Percentiles rank a stretch among this genome's conserved stretches.
phyloP scores from a whole-genome alignment of 2,888 invertebrate genomes.

The Eilema sororculum region DNA sequence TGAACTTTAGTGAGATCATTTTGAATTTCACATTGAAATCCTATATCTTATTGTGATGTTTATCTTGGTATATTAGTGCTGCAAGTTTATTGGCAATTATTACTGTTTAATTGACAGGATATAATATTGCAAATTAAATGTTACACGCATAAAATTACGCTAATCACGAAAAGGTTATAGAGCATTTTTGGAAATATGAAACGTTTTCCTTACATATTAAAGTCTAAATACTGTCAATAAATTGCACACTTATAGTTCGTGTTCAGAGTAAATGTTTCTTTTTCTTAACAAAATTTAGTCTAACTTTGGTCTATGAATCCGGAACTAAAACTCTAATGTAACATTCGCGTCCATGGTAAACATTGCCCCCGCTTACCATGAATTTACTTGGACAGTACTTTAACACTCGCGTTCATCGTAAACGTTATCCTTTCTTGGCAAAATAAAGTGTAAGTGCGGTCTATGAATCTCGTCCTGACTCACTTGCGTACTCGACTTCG shows the following conservation, averaged over 20 bases:
- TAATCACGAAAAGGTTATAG: neutral
- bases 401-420: neutral
- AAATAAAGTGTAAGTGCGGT: neutral
- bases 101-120: neutral
- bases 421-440: neutral
- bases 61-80: neutral
- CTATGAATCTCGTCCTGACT: conserved; percentile 1
- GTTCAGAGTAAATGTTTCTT: neutral
- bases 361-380: neutral
- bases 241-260: too few relatives aligned
- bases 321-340: too few relatives aligned
- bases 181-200: neutral
- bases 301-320: neutral
- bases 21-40: conserved; percentile 9
- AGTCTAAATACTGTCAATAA: too few relatives aligned
- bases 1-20: conserved; percentile 14
- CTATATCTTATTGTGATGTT: conserved; percentile 5
- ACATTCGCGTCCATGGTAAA: too few relatives aligned
- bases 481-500: neutral
- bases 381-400: neutral
- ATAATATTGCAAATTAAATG: neutral
- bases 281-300: neutral
- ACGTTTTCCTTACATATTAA: too few relatives aligned
- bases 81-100: conserved; percentile 8
- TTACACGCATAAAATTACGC: neutral